Conservation (phyloP, 2,888 invertebrate species). For the Glomeris marginata region DNA sequence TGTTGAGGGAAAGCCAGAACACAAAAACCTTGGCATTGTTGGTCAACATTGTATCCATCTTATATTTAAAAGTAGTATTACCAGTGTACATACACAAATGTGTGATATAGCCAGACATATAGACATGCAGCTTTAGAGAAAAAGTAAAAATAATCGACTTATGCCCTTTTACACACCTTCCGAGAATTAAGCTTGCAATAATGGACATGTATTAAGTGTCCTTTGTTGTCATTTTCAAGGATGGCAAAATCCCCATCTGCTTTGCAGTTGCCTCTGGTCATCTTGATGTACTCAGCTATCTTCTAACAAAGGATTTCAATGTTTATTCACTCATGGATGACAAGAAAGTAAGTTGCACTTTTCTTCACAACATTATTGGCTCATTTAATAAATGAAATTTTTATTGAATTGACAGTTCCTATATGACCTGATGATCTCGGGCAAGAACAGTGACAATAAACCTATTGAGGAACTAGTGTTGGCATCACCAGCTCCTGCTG, state of each 20-base stretch:
- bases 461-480: constrained; percentile 96
- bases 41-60: too few species aligned
- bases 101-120: too few species aligned
- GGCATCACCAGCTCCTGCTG: constrained; percentile 98
- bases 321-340: constrained; percentile 96
- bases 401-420: constrained; percentile 48
- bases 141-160: too few species aligned
- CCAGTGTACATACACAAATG: too few species aligned
- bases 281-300: constrained; percentile 84
- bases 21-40: too few species aligned
- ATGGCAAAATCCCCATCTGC: constrained; percentile 94
- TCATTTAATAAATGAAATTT: not conserved
- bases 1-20: too few species aligned
- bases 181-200: too few species aligned
- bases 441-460: constrained; percentile 86
- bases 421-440: constrained; percentile 95
- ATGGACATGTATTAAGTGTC: not conserved
- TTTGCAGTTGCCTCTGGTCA: constrained; percentile 97
- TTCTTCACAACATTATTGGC: not conserved
- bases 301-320: constrained; percentile 95
- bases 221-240: constrained; percentile 26
- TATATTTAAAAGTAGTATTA: too few species aligned
- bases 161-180: too few species aligned
- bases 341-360: constrained; percentile 45
- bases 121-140: too few species aligned